Conservation (phyloP, 2,113 vertebrate genomes). For the Dipodomys ordii region DNA sequence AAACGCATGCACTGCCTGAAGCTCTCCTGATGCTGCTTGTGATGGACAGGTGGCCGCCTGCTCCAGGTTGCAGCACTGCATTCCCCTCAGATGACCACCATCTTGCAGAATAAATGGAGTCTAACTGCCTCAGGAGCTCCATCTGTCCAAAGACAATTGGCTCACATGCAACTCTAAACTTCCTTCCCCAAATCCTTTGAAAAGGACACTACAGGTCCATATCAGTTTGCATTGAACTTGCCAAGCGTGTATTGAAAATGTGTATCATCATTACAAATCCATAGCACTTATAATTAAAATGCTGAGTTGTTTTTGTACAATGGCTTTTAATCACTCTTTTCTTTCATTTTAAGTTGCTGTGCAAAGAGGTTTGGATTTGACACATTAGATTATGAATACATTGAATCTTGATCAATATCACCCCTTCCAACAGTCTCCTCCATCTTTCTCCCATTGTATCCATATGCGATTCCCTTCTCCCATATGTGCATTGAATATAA, state of each 20-base stretch:
- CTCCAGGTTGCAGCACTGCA: not conserved
- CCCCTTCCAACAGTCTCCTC: too few relatives aligned
- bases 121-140: constrained; percentile 30
- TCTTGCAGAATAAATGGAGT: constrained; percentile 54
- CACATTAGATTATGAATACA: too few relatives aligned
- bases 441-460: too few relatives aligned
- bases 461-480: too few relatives aligned
- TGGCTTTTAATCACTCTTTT: not conserved
- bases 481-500: too few relatives aligned
- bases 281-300: constrained; percentile 13
- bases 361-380: too few relatives aligned
- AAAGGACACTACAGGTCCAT: not conserved
- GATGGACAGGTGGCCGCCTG: constrained; percentile 14
- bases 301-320: not conserved
- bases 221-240: not conserved
- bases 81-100: not conserved
- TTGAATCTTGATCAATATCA: too few relatives aligned
- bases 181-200: not conserved
- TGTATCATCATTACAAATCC: not conserved
- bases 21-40: not conserved
- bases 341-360: not conserved
- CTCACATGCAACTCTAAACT: not conserved
- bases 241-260: not conserved
- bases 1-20: not conserved
- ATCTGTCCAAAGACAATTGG: constrained; percentile 48